Base-by-base conservation (phyloP, 2,113 vertebrate species). In the Nannobrachium achirus region DNA sequence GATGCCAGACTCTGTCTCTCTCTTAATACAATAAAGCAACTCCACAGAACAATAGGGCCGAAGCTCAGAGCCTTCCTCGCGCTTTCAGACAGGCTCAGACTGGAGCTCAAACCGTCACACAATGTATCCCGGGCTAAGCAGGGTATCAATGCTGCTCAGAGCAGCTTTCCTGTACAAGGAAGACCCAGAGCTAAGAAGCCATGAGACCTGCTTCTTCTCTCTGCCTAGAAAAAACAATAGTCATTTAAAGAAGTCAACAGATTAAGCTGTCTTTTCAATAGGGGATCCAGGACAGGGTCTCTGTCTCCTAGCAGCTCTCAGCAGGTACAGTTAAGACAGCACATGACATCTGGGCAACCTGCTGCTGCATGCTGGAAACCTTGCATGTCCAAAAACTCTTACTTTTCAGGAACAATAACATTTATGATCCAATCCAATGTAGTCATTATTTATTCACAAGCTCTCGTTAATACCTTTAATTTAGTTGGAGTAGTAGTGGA, bases 161-260 rank as follows among this genome's bases (percentile, higher is more conserved):
- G 84, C 55, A 82, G 86, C 80, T 91, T 90, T 91, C 66, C 72
- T 75, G 66, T 77, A 87, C 71, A 77, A 88, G 81, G 81, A 71
- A 82, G 81, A 71, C 76, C 84, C 16, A 16, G 71, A 25, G 73
- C 78, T 86, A 82, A 92, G 83, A 85, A 80, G 65, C 76, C 65
- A 53, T 86, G 83, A 91, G 85, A 88, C 85, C 83, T 82, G 78
- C 79, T 86, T 83, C 25, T 33, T 5, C 25, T 66, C 62, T 73
- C 73, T 79, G 56, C 76, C 78, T 48, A 25, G 2, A 41, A 63
- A 76, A 86, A 89, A 93, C 91, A 91, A 92, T 87, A 58, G 70
- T 91, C 85, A 89, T 93, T n/a, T 93, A 92, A 80, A 85, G 73
- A 82, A 89, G 84, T 87, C 93, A 93, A 92, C 86, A 92, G 92